Evolutionary conservation across 2,113 vertebrate species (phyloP).

Genomic region (Oxyruncus cristatus): DNA sequence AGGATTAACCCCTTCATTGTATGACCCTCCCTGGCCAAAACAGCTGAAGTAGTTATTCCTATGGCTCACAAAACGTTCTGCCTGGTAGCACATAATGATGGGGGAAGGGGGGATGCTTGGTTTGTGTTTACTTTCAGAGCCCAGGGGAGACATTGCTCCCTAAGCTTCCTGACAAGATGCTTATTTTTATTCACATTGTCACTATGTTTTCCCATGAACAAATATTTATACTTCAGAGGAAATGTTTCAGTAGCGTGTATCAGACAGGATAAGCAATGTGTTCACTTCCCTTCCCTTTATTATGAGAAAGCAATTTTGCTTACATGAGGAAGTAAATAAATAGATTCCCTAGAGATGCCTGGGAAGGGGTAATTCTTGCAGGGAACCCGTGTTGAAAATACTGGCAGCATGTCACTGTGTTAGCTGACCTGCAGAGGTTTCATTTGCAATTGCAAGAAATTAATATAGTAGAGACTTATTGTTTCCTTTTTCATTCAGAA

Average conservation of each 20-base stretch:
- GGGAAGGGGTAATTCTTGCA: slow-evolving; percentile 2
- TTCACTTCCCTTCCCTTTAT: slow-evolving; percentile 19
- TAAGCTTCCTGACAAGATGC: slow-evolving; percentile 19
- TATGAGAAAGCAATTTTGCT: slow-evolving; percentile 36
- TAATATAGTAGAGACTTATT: background rate
- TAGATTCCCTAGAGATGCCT: background rate
- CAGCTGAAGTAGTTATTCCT: background rate
- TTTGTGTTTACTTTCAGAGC: background rate
- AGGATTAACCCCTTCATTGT: background rate
- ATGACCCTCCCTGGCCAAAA: background rate
- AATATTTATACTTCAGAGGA: slow-evolving; percentile 56
- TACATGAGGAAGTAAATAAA: slow-evolving; percentile 35
- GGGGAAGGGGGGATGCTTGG: background rate
- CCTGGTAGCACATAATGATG: background rate
- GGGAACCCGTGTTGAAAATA: background rate
- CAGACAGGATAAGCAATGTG: background rate
- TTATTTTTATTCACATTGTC: slow-evolving; percentile 53
- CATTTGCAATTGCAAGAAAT: background rate
- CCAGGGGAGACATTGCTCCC: background rate
- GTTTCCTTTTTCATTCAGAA: background rate
- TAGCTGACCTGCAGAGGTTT: background rate
- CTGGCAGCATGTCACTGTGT: background rate
- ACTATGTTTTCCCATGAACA: slow-evolving; percentile 48
- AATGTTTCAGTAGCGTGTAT: slow-evolving; percentile 12
- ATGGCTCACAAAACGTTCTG: background rate